Percentiles rank a stretch among this genome's conserved stretches.
phyloP scores from a whole-genome alignment of 1,140 invertebrate genomes.

The Solen grandis region DNA sequence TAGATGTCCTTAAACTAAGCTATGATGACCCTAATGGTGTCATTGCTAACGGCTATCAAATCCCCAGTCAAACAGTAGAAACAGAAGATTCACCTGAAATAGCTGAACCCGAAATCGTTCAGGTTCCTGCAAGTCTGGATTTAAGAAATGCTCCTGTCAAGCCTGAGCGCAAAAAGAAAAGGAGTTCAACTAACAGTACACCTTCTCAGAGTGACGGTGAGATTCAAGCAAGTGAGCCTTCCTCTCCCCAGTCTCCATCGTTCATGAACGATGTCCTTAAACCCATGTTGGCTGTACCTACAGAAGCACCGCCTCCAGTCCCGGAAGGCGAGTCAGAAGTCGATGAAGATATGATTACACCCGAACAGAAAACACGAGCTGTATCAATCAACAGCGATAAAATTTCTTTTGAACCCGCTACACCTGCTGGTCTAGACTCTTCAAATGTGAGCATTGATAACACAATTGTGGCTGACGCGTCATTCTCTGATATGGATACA shows the following conservation, averaged over 20 bases:
- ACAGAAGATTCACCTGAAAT: too few relatives aligned
- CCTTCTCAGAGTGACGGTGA: slow-evolving; percentile 32
- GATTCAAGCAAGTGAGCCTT: slow-evolving; percentile 21
- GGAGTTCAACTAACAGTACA: slow-evolving; percentile 57
- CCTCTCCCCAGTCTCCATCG: background rate
- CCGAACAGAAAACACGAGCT: slow-evolving; percentile 10
- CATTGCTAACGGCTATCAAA: slow-evolving; percentile 10
- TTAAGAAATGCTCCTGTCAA: slow-evolving; percentile 62
- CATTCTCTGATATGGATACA: slow-evolving; percentile 1
- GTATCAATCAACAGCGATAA: slow-evolving; percentile 15
- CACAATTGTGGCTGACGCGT: background rate
- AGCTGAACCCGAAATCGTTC: background rate
- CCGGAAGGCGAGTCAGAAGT: slow-evolving; percentile 14
- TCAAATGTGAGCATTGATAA: background rate
- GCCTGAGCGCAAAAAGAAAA: slow-evolving; percentile 70
- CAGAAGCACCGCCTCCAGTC: slow-evolving; percentile 43
- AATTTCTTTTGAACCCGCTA: slow-evolving; percentile 17
- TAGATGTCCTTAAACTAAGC: slow-evolving; percentile 66
- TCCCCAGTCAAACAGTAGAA: too few relatives aligned
- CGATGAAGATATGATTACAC: slow-evolving; percentile 57
- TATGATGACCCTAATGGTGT: slow-evolving; percentile 62
- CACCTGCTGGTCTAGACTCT: background rate
- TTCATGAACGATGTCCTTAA: slow-evolving; percentile 49
- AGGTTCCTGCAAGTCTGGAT: slow-evolving; percentile 18
- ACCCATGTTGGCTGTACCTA: slow-evolving; percentile 54